Percentiles rank a stretch among this genome's conserved stretches.
Conservation (phyloP, 2,797 vertebrate species). For the Anguilla megastoma region DNA sequence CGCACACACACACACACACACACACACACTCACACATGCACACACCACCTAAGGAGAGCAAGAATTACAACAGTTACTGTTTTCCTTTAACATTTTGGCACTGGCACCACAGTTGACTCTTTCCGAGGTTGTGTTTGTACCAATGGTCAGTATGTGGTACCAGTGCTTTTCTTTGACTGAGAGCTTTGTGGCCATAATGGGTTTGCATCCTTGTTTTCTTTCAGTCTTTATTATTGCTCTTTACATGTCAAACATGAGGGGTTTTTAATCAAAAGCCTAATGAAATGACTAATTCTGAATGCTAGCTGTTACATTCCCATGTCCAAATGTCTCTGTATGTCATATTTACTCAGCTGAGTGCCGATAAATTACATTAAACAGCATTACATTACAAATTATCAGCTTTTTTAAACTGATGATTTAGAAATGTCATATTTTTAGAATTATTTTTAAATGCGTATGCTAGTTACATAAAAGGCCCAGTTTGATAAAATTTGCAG, state of each 20-base stretch:
- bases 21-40: background rate
- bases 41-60: background rate
- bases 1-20: background rate
- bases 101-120: background rate
- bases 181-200: background rate
- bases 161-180: background rate
- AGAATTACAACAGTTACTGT: background rate
- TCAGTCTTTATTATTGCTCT: conserved; percentile 23
- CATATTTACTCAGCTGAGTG: conserved; percentile 14
- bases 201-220: conserved; percentile 11
- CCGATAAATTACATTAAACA: background rate
- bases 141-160: background rate
- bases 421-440: conserved; percentile 33
- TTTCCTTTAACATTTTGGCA: background rate
- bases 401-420: conserved; percentile 6
- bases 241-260: background rate
- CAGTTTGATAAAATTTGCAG: conserved; percentile 48
- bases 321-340: background rate
- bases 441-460: conserved; percentile 50
- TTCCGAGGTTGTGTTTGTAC: background rate
- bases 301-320: background rate
- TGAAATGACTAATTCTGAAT: conserved; percentile 22
- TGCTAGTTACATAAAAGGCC: conserved; percentile 35
- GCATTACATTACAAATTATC: conserved; percentile 15
- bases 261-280: background rate